Percentiles rank a stretch among this genome's conserved stretches.
These are phyloP conservation scores for Clostera curtula DNA, from an alignment of 2,888 invertebrate genomes.

Conservation along the genomic window DNA sequence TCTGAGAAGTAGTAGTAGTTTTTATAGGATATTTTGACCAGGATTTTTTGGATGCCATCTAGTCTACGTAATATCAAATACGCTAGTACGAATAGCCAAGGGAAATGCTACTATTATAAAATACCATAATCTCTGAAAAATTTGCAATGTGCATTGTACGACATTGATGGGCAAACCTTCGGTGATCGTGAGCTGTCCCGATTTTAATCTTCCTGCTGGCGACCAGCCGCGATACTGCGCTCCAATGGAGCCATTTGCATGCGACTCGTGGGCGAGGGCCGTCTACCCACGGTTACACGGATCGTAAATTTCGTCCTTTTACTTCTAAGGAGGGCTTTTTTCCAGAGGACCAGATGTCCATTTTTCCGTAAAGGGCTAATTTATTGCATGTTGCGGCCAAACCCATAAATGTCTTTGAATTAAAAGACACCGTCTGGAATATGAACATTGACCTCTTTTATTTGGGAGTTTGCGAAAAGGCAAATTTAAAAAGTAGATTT, in stretches of 20 bases:
- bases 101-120: no score
- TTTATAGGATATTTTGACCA: no score
- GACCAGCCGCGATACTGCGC: slow-evolving; percentile 43
- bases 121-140: no score
- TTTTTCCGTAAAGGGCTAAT: slow-evolving; percentile 66
- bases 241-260: slow-evolving; percentile 69
- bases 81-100: no score
- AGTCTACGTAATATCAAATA: no score
- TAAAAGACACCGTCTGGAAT: slow-evolving; percentile 48
- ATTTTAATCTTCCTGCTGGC: slow-evolving; percentile 50
- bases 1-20: no score
- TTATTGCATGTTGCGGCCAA: slow-evolving; percentile 62
- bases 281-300: slow-evolving; percentile 66
- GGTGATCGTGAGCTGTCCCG: slow-evolving; percentile 47
- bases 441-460: slow-evolving; percentile 47
- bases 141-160: no score
- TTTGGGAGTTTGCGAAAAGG: slow-evolving; percentile 13
- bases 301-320: slow-evolving; percentile 72
- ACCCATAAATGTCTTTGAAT: slow-evolving; percentile 57
- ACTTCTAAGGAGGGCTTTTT: slow-evolving; percentile 62
- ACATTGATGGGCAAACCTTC: no score
- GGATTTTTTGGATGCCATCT: no score
- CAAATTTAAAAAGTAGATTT: slow-evolving; percentile 14
- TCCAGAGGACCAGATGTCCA: slow-evolving; percentile 64
- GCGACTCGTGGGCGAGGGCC: slow-evolving; percentile 63